Evolutionary conservation across 2,888 invertebrate species (phyloP).

Genomic region (Phortica magna): DNA sequence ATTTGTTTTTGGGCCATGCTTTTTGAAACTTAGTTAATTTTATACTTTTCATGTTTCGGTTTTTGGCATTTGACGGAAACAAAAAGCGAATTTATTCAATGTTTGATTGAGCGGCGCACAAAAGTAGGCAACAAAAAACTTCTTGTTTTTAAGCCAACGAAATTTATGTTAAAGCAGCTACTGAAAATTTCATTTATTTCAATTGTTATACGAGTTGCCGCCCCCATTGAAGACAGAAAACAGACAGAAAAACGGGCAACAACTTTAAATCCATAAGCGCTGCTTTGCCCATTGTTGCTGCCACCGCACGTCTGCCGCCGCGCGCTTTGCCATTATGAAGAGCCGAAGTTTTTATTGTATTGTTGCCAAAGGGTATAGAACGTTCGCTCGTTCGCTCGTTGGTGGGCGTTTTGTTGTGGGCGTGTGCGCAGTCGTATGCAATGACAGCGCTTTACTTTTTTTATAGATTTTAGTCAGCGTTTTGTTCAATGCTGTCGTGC

Average conservation of each 20-base stretch:
- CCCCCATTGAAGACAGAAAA: not conserved
- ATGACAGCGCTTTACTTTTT: not conserved
- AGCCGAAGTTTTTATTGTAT: slow-evolving; percentile 8
- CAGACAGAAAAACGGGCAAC: slow-evolving; percentile 11
- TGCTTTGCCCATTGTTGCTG: slow-evolving; percentile 16
- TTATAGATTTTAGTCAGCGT: too few species aligned
- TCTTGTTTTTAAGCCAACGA: not conserved
- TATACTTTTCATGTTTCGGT: too few species aligned
- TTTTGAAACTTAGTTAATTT: slow-evolving; percentile 20
- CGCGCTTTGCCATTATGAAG: not conserved
- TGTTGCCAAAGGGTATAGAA: slow-evolving; percentile 17
- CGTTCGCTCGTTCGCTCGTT: not conserved
- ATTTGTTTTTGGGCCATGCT: slow-evolving; percentile 21
- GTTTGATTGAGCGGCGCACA: slow-evolving; percentile 3
- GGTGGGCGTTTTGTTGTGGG: not conserved
- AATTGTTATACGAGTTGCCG: slow-evolving; percentile 60
- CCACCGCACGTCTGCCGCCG: not conserved
- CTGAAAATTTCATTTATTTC: slow-evolving; percentile 67
- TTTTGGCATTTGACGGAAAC: too few species aligned
- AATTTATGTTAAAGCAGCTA: not conserved
- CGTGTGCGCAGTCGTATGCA: not conserved
- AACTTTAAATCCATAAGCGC: slow-evolving; percentile 7
- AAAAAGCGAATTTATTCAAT: too few species aligned
- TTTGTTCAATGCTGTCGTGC: not conserved
- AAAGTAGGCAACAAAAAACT: slow-evolving; percentile 24